Conservation (phyloP, 2,888 invertebrate species). For the Napeogenes sylphis region DNA sequence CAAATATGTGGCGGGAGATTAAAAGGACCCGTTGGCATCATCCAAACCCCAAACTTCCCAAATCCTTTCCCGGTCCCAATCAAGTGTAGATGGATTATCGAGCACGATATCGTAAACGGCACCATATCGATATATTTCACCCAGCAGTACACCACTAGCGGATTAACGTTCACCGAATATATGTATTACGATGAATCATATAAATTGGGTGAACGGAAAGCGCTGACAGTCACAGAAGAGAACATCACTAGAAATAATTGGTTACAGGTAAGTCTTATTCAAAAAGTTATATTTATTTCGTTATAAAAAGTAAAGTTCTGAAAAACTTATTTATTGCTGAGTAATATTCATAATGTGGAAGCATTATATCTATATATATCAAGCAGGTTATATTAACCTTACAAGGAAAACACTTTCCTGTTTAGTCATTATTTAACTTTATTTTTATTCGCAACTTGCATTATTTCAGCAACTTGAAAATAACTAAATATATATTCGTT, state of each 20-base stretch:
- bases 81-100: constrained; percentile 90
- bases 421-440: no score
- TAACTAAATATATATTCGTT: no score
- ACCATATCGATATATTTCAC: constrained; percentile 92
- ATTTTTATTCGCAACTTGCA: no score
- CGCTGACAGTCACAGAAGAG: constrained; percentile 84
- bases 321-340: no score
- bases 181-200: constrained; percentile 84
- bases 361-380: no score
- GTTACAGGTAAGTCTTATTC: constrained; percentile 61
- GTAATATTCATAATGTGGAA: no score
- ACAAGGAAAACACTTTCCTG: no score
- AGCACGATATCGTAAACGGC: constrained; percentile 84
- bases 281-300: neutral
- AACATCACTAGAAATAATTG: constrained; percentile 83
- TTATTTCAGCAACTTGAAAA: no score
- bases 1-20: constrained; percentile 82
- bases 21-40: constrained; percentile 81
- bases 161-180: constrained; percentile 86
- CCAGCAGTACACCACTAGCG: constrained; percentile 90
- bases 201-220: constrained; percentile 81
- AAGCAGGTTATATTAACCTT: no score
- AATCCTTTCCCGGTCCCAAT: constrained; percentile 88
- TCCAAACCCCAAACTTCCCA: constrained; percentile 92
- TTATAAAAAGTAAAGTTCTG: neutral